These are phyloP conservation scores for Ictidomys tridecemlineatus DNA, from an alignment of 2,113 vertebrate genomes.

Conservation along the genomic window DNA sequence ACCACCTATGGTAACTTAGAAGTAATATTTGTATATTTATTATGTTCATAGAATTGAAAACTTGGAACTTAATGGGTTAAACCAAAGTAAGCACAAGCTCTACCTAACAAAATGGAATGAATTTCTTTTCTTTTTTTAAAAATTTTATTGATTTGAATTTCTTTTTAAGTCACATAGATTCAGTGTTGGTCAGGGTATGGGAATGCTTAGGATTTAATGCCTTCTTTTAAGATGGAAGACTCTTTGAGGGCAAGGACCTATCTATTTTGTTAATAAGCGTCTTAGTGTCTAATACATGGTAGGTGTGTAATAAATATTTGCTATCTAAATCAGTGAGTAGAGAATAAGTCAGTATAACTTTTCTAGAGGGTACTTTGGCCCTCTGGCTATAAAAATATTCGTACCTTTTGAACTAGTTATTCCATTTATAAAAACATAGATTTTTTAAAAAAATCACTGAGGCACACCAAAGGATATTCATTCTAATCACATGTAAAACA, in stretches of 20 bases:
- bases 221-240: slow-evolving; percentile 19
- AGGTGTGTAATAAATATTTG: background rate
- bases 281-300: background rate
- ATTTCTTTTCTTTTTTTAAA: background rate
- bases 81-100: background rate
- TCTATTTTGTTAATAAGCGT: slow-evolving; percentile 26
- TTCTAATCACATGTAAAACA: background rate
- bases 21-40: too few species aligned
- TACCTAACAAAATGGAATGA: background rate
- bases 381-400: background rate
- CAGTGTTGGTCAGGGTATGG: background rate
- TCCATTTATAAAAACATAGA: background rate
- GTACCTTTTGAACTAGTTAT: background rate
- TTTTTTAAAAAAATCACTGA: background rate
- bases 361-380: background rate
- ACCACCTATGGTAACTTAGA: too few species aligned
- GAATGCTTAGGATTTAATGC: background rate
- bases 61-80: background rate
- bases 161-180: background rate
- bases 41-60: too few species aligned
- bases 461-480: background rate
- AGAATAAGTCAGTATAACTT: background rate
- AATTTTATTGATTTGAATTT: too few species aligned
- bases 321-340: background rate
- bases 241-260: background rate